A percentile compares a stretch with the other conserved stretches of the same genome.
phyloP scores from a whole-genome alignment of 1,140 invertebrate genomes.

The Platorchestia sp. region DNA sequence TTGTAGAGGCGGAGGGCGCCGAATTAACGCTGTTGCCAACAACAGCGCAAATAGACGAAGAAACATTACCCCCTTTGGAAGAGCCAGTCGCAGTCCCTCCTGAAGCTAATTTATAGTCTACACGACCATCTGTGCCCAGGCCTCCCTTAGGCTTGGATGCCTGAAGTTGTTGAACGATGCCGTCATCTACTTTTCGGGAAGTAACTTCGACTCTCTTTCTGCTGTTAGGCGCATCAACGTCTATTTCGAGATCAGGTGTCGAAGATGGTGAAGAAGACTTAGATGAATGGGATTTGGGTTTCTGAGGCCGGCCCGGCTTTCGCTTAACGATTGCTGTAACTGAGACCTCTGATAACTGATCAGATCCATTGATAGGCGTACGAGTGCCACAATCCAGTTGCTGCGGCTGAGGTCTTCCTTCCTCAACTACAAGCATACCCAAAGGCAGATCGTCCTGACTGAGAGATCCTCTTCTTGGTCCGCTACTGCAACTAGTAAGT shows the following conservation, averaged over 20 bases:
- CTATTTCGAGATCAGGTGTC: conserved; percentile 33
- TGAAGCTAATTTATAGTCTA: neutral
- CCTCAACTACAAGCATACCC: neutral
- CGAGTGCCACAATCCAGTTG: neutral
- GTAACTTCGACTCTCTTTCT: neutral
- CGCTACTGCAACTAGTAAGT: conserved; percentile 60
- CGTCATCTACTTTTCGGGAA: neutral
- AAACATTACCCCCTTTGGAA: neutral
- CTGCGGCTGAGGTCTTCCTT: neutral
- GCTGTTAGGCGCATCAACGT: neutral
- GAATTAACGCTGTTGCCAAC: neutral
- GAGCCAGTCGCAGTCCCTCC: neutral
- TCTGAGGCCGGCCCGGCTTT: conserved; percentile 24
- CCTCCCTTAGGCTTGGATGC: neutral
- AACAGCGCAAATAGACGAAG: neutral
- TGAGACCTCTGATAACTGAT: neutral
- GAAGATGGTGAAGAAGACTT: conserved; percentile 31
- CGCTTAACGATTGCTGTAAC: neutral
- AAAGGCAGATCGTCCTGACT: conserved; percentile 58
- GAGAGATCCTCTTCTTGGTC: conserved; percentile 57
- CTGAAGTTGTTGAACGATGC: neutral
- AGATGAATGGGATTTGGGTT: neutral
- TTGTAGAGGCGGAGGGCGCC: neutral
- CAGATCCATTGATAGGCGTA: neutral
- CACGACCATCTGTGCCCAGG: neutral